Evolutionary conservation across 2,113 vertebrate genomes (phyloP), one percentile per base, ranked within the genome.

Genomic region (Paramormyrops kingsleyae): DNA sequence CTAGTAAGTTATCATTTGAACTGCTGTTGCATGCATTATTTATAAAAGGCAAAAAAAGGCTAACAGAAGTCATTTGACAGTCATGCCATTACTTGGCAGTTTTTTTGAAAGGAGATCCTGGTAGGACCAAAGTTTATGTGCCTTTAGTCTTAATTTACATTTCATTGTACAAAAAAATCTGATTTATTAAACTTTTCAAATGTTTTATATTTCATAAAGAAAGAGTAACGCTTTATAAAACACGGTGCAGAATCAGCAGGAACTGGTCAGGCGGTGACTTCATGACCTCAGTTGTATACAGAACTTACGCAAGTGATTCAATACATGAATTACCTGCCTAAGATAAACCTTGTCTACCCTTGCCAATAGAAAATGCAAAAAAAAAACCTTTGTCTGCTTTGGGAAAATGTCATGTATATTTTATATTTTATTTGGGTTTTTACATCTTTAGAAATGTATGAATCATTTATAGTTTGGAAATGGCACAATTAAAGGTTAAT

Each of bases 71-170:
- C 94, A 95, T 95, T 92, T 95, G 96, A 96, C 97, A 97, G 96
- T 96, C 96, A 96, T 94, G 93, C 94, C 94, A 94, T 96, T 94
- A 94, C 95, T 96, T 97, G 96, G 94, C 96, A 95, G 97, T 97
- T 96, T 96, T 94, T 94, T 95, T 42, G 96, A 96, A 96, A 96
- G 96, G 97, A 96, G 95, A 97, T 95, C 96, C 96, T 96, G 95
- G 97, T 97, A 96, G 98, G 98, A 99, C 98, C 98, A 99, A 99
- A 98, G 97, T 98, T 97, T 97, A 97, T 97, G 98, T 99, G 98
- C 98, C 98, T 99, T 98, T 97, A 97, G 97, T 97, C 97, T 98
- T 98, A 97, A 97, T 97, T 97, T 97, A 95, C 96, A 96, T 96
- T 97, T 95, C 96, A 97, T 97, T 97, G 96, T 97, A 97, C 44